Evolutionary conservation across 1,140 invertebrate species (phyloP).

Genomic region (Sitodiplosis mosellana): DNA sequence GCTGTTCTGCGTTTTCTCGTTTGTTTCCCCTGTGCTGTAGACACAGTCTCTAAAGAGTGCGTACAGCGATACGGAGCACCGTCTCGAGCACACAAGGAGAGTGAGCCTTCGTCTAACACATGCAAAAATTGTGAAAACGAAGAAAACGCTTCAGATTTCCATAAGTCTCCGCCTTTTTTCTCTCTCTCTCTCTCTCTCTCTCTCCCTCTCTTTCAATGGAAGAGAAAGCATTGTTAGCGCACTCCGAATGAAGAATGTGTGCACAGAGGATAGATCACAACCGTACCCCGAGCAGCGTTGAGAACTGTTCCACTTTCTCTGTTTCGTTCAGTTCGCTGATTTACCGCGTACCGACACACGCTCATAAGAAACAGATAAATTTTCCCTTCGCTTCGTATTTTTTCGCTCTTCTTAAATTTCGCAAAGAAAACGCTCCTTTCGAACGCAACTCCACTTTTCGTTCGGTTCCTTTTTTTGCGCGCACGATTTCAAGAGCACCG

Average conservation of each 20-base stretch:
- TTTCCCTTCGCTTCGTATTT: not conserved
- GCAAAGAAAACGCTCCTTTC: conserved; percentile 6
- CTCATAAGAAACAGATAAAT: conserved; percentile 1
- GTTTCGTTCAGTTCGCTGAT: not conserved
- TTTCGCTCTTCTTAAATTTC: conserved; percentile 14
- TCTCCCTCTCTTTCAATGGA: not conserved
- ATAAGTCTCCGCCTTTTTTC: conserved; percentile 7
- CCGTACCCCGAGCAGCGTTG: too few relatives aligned
- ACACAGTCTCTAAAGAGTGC: too few relatives aligned
- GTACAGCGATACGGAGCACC: too few relatives aligned
- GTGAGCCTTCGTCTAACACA: too few relatives aligned
- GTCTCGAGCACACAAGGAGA: too few relatives aligned
- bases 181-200: too few relatives aligned
- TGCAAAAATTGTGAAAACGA: conserved; percentile 1
- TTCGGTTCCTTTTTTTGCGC: conserved; percentile 3
- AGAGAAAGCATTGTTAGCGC: too few relatives aligned
- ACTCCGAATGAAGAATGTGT: too few relatives aligned
- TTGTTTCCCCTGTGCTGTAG: too few relatives aligned
- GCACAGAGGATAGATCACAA: too few relatives aligned
- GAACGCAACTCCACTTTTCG: too few relatives aligned
- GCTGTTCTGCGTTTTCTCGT: not conserved
- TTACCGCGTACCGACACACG: not conserved
- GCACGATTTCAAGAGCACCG: not conserved
- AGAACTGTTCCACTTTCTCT: not conserved
- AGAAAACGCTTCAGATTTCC: conserved; percentile 1